Evolutionary conservation across 1,140 invertebrate species (phyloP).

Genomic region (Dinoponera quadriceps): DNA sequence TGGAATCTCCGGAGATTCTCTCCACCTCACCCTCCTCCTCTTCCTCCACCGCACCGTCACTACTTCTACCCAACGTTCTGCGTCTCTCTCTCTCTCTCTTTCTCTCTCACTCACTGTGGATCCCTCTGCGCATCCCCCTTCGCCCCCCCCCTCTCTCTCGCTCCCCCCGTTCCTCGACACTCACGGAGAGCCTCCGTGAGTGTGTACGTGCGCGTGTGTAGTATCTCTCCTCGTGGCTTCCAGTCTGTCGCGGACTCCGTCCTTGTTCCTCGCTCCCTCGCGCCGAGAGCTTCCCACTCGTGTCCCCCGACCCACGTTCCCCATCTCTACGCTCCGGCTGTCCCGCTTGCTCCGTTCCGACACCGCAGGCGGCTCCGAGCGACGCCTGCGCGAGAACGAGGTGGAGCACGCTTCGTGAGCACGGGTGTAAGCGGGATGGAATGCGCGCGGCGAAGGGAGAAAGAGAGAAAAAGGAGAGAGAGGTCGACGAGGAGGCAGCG

Average conservation of each 20-base stretch:
- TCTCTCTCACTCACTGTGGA: slow-evolving; percentile 32
- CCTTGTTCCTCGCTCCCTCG: slow-evolving; percentile 43
- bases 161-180: slow-evolving; percentile 17
- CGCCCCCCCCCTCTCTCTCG: neutral
- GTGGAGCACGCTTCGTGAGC: slow-evolving; percentile 32
- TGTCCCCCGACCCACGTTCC: slow-evolving; percentile 18
- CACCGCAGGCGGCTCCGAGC: slow-evolving; percentile 67
- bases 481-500: slow-evolving; percentile 50
- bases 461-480: slow-evolving; percentile 60
- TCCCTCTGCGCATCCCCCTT: neutral
- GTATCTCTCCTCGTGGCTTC: slow-evolving; percentile 59
- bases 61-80: slow-evolving; percentile 53
- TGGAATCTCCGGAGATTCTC: slow-evolving; percentile 82
- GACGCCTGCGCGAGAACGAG: slow-evolving; percentile 60
- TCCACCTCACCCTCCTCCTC: slow-evolving; percentile 45
- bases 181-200: slow-evolving; percentile 16
- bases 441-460: slow-evolving; percentile 21
- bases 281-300: slow-evolving; percentile 45
- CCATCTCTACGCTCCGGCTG: slow-evolving; percentile 28
- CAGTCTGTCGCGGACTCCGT: slow-evolving; percentile 60
- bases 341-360: slow-evolving; percentile 59
- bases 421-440: slow-evolving; percentile 32
- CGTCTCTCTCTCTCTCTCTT: slow-evolving; percentile 28
- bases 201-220: slow-evolving; percentile 24
- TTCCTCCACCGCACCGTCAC: slow-evolving; percentile 25